Percentiles rank a stretch among this genome's conserved stretches.
These are phyloP conservation scores for Zaprionus taronus DNA, from an alignment of 1,140 invertebrate genomes.

Conservation along the genomic window DNA sequence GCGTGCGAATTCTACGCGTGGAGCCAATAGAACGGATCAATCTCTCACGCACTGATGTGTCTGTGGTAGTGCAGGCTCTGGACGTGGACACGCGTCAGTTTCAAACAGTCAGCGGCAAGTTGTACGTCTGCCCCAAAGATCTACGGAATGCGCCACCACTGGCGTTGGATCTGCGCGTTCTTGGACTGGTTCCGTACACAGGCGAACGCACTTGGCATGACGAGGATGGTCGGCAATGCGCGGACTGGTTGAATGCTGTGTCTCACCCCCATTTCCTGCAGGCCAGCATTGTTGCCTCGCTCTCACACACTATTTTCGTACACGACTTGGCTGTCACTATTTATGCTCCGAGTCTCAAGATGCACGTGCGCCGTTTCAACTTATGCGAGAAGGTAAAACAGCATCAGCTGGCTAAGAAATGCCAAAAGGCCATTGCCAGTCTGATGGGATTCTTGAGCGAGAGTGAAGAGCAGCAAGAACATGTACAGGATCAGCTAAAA, in stretches of 20 bases:
- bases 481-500: too few relatives aligned
- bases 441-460: constrained; percentile 31
- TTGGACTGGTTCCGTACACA: constrained; percentile 36
- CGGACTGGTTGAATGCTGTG: constrained; percentile 25
- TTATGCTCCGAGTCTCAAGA: constrained; percentile 35
- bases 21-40: constrained; percentile 36
- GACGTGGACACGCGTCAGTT: constrained; percentile 54
- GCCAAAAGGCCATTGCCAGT: neutral
- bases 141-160: constrained; percentile 4
- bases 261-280: constrained; percentile 38
- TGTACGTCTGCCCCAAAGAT: constrained; percentile 45
- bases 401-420: constrained; percentile 28
- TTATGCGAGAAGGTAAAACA: constrained; percentile 7
- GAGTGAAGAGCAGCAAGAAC: neutral
- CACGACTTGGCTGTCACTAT: constrained; percentile 22
- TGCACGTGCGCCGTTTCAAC: constrained; percentile 23
- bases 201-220: constrained; percentile 38
- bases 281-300: constrained; percentile 23
- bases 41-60: constrained; percentile 12
- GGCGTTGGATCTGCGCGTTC: constrained; percentile 46
- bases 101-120: constrained; percentile 10
- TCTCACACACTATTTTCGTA: constrained; percentile 48
- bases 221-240: neutral
- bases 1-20: constrained; percentile 57
- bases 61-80: constrained; percentile 49